Percentiles rank a stretch among this genome's conserved stretches.
These are phyloP conservation scores for Polylopha cassiicola DNA, from an alignment of 2,888 invertebrate genomes.

Conservation along the genomic window DNA sequence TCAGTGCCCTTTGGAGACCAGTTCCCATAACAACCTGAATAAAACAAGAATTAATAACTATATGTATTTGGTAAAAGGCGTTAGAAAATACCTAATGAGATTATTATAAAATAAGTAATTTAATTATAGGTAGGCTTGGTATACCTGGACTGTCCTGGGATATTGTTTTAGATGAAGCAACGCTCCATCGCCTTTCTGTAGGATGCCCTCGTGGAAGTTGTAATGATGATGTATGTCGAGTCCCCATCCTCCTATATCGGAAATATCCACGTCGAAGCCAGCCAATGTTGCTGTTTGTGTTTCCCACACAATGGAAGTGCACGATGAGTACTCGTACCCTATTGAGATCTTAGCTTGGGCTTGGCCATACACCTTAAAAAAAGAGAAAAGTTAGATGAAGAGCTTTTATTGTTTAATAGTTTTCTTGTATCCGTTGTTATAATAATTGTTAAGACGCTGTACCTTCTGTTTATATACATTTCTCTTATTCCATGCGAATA, in stretches of 20 bases:
- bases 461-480: constrained; percentile 98
- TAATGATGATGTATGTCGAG: constrained; percentile 98
- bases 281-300: constrained; percentile 95
- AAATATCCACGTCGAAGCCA: constrained; percentile 97
- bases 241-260: constrained; percentile 98
- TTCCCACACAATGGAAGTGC: constrained; percentile 94
- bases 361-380: constrained; percentile 84
- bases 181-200: constrained; percentile 98
- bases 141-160: constrained; percentile 87
- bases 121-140: not conserved
- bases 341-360: constrained; percentile 92
- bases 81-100: not conserved
- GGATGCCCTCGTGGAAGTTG: constrained; percentile 98
- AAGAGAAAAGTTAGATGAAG: constrained; percentile 32
- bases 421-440: no score
- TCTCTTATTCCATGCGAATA: constrained; percentile 98
- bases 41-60: constrained; percentile 5
- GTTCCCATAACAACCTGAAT: constrained; percentile 94
- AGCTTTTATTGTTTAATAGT: no score
- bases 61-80: not conserved
- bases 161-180: constrained; percentile 95
- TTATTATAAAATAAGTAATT: not conserved
- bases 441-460: no score
- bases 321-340: constrained; percentile 95
- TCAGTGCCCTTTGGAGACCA: constrained; percentile 89